Percentiles rank a stretch among this genome's conserved stretches.
Evolutionary conservation across 2,113 vertebrate genomes (phyloP).

Genomic region (Dromaius novaehollandiae): DNA sequence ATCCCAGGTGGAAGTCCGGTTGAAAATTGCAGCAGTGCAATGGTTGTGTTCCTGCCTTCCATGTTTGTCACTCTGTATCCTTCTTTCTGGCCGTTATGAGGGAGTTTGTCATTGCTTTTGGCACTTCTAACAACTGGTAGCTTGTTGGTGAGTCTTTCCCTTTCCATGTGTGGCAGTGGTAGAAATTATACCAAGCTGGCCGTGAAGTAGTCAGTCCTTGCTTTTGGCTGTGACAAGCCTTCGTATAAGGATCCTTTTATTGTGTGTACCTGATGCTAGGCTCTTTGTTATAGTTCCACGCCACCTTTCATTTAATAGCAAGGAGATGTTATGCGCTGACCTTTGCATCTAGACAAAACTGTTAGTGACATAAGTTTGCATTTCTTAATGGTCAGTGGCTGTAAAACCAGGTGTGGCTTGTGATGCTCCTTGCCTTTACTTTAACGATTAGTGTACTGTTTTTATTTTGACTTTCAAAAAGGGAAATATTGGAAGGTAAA

Average conservation of each 20-base stretch:
- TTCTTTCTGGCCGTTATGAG: not conserved
- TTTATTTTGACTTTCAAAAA: not conserved
- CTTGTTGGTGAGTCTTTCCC: not conserved
- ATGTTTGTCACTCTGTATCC: not conserved
- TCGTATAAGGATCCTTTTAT: not conserved
- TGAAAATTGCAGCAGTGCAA: not conserved
- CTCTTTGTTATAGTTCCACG: not conserved
- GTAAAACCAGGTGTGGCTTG: not conserved
- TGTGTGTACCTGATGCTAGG: not conserved
- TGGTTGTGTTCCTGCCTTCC: accelerated
- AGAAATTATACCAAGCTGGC: not conserved
- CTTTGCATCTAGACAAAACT: not conserved
- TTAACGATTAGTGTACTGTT: not conserved
- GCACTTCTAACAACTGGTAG: not conserved
- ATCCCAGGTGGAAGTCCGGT: not conserved
- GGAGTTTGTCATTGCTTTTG: not conserved
- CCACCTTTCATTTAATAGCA: not conserved
- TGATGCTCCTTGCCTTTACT: not conserved
- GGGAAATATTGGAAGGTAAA: not conserved
- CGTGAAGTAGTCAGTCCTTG: not conserved
- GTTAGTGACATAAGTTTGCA: not conserved
- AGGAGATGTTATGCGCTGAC: not conserved
- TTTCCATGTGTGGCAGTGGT: not conserved
- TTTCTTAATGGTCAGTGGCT: not conserved
- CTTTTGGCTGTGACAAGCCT: not conserved